These are phyloP conservation scores for Cephus sareptanus DNA, from an alignment of 2,888 invertebrate genomes.

Conservation along the genomic window DNA sequence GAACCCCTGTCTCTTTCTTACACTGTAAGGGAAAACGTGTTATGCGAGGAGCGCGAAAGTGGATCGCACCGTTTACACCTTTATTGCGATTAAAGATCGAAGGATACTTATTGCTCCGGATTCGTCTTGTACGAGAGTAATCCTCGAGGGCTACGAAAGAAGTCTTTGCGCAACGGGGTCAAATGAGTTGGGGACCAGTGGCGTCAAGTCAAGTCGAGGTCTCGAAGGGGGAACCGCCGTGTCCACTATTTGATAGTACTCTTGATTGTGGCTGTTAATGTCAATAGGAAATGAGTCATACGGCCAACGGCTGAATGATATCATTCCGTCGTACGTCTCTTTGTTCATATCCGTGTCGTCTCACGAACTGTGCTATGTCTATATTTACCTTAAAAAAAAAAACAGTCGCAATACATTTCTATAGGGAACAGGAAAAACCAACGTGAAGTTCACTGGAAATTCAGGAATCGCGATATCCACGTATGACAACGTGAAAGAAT, in stretches of 20 bases:
- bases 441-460: background rate
- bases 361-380: background rate
- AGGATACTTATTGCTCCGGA: background rate
- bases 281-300: constrained; percentile 52
- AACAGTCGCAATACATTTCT: background rate
- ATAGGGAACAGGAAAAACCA: background rate
- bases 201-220: constrained; percentile 23
- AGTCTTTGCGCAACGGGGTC: constrained; percentile 45
- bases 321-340: constrained; percentile 26
- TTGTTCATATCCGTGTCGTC: background rate
- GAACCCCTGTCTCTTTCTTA: background rate
- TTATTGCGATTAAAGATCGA: background rate
- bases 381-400: background rate
- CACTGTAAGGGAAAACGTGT: background rate
- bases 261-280: constrained; percentile 44
- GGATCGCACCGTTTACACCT: background rate
- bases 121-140: background rate
- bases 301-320: constrained; percentile 39
- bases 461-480: background rate
- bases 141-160: constrained; percentile 7
- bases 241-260: constrained; percentile 20
- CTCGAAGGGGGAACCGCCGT: constrained; percentile 21
- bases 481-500: background rate
- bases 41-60: background rate
- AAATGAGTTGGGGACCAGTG: constrained; percentile 17